phyloP scores from a whole-genome alignment of 1,140 invertebrate species.

The Brachionus paranguensis region DNA sequence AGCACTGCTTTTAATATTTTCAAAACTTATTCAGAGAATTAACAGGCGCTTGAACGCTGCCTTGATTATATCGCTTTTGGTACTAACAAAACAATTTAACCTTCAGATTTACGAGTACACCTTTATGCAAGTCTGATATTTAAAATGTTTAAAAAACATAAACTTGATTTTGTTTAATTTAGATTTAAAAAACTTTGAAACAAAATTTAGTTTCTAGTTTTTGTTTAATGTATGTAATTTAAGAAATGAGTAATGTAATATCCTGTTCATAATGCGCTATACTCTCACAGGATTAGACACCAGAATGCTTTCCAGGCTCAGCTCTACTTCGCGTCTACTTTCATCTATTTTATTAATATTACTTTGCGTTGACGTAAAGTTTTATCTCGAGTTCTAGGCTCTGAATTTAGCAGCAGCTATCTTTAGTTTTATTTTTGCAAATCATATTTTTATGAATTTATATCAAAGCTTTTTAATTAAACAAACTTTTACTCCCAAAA shows the following conservation, averaged over 20 bases:
- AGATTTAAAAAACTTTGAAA: neutral
- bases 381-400: neutral
- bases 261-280: neutral
- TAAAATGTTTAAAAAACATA: neutral
- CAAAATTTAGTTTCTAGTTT: neutral
- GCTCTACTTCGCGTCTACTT: neutral
- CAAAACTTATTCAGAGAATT: neutral
- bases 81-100: neutral
- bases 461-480: neutral
- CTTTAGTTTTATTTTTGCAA: neutral
- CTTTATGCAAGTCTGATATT: neutral
- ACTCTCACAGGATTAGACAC: neutral
- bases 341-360: neutral
- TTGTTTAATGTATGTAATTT: neutral
- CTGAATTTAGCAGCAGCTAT: neutral
- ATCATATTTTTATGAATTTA: constrained; percentile 2
- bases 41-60: neutral
- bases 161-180: constrained; percentile 2
- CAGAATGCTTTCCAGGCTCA: neutral
- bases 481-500: neutral
- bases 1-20: neutral
- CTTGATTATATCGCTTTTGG: neutral
- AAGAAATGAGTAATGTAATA: neutral
- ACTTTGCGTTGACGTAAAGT: neutral
- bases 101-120: neutral